Percentiles rank a stretch among this genome's conserved stretches.
Conservation (phyloP, 2,113 vertebrate species). For the Rhea pennata region DNA sequence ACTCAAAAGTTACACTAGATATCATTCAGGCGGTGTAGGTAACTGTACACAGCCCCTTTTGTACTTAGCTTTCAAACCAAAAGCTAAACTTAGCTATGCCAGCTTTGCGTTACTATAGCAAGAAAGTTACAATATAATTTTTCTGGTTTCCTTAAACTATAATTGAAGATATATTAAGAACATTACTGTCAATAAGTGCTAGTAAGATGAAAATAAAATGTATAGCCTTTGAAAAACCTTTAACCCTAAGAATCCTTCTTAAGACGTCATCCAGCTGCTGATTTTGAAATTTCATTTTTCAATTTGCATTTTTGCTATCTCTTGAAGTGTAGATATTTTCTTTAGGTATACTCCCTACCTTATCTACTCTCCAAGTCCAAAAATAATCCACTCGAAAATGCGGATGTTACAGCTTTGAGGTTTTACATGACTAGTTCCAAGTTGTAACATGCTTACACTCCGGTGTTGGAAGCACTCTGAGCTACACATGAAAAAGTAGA, state of each 20-base stretch:
- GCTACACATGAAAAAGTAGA: not conserved
- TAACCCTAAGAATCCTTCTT: not conserved
- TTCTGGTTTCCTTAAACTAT: not conserved
- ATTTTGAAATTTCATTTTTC: not conserved
- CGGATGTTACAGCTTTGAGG: not conserved
- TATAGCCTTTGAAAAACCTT: not conserved
- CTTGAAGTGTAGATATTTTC: slow-evolving; percentile 1
- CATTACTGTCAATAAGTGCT: not conserved
- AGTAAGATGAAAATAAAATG: not conserved
- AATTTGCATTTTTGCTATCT: not conserved
- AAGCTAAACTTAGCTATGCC: not conserved
- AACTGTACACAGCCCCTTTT: not conserved
- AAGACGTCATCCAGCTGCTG: not conserved
- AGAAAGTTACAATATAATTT: not conserved
- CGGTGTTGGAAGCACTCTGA: not conserved
- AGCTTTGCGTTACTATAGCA: not conserved
- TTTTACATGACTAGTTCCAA: not conserved
- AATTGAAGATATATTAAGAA: not conserved
- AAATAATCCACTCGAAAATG: slow-evolving; percentile 34
- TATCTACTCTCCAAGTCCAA: not conserved
- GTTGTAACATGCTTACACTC: not conserved
- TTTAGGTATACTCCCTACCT: not conserved
- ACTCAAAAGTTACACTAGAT: not conserved
- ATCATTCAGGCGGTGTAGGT: not conserved
- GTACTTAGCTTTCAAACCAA: not conserved